Conservation (phyloP, 2,888 invertebrate genomes). For the Coelopa pilipes region DNA sequence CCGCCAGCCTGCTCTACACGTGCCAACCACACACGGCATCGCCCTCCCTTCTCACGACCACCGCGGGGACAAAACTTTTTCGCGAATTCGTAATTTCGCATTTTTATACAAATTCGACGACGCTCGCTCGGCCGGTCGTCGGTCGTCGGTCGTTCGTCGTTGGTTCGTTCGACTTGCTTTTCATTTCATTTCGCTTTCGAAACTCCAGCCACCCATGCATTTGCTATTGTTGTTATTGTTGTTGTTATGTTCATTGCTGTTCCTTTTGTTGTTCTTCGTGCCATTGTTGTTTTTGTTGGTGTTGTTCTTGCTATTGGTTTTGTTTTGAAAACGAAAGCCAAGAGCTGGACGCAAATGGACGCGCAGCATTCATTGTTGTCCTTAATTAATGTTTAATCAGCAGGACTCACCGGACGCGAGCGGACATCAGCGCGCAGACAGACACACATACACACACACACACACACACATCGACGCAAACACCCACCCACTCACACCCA, state of each 20-base stretch:
- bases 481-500: too few species aligned
- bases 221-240: not conserved
- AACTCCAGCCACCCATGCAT: too few species aligned
- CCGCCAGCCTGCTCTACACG: slow-evolving; percentile 23
- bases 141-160: slow-evolving; percentile 24
- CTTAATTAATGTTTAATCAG: slow-evolving; percentile 68
- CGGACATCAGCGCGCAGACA: slow-evolving; percentile 20
- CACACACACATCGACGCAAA: slow-evolving; percentile 2
- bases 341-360: slow-evolving; percentile 33
- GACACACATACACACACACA: not conserved
- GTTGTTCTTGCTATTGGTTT: slow-evolving; percentile 41
- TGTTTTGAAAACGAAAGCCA: slow-evolving; percentile 38
- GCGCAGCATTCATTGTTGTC: slow-evolving; percentile 59
- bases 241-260: slow-evolving; percentile 53
- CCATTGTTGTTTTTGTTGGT: too few species aligned
- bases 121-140: too few species aligned
- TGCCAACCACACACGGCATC: too few species aligned
- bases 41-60: too few species aligned
- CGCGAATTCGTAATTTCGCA: slow-evolving; percentile 62
- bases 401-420: slow-evolving; percentile 54
- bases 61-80: slow-evolving; percentile 38
- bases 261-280: too few species aligned
- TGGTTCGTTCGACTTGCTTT: too few species aligned
- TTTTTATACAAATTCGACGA: slow-evolving; percentile 63
- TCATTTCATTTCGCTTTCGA: too few species aligned